Evolutionary conservation across 2,888 invertebrate genomes (phyloP).

Genomic region (Clusia tigrina): DNA sequence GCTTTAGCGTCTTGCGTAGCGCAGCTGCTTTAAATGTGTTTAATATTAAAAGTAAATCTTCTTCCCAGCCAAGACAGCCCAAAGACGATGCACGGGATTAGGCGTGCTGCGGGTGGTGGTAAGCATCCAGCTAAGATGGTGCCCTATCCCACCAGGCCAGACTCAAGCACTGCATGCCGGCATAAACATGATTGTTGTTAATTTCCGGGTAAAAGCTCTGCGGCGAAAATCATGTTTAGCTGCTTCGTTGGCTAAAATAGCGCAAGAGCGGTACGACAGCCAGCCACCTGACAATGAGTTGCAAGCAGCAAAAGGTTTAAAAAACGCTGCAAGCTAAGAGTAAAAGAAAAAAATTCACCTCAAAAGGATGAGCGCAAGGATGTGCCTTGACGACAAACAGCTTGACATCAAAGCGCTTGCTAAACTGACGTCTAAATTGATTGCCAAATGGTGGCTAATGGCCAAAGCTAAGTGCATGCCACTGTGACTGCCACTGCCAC

Average conservation of each 20-base stretch:
- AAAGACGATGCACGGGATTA: neutral
- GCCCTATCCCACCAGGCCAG: neutral
- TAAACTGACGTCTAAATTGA: slow-evolving; percentile 15
- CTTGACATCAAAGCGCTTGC: slow-evolving; percentile 32
- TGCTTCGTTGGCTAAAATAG: slow-evolving; percentile 35
- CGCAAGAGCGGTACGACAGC: slow-evolving; percentile 11
- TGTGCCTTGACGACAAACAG: too few relatives aligned
- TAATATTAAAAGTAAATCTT: slow-evolving; percentile 26
- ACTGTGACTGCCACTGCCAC: too few relatives aligned
- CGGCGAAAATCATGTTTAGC: slow-evolving; percentile 34
- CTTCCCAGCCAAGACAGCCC: neutral
- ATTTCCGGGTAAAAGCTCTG: slow-evolving; percentile 45
- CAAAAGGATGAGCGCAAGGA: neutral
- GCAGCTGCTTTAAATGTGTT: slow-evolving; percentile 23
- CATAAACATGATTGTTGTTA: slow-evolving; percentile 39
- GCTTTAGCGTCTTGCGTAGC: neutral
- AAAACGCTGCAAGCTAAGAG: neutral
- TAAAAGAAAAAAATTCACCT: neutral
- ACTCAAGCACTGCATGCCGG: neutral
- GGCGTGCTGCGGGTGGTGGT: neutral
- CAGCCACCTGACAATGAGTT: neutral
- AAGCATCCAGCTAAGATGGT: too few relatives aligned
- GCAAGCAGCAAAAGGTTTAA: neutral
- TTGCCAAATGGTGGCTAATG: slow-evolving; percentile 17
- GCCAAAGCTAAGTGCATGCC: slow-evolving; percentile 33